Conservation (phyloP, 2,888 invertebrate species). For the Marronus borbonicus region DNA sequence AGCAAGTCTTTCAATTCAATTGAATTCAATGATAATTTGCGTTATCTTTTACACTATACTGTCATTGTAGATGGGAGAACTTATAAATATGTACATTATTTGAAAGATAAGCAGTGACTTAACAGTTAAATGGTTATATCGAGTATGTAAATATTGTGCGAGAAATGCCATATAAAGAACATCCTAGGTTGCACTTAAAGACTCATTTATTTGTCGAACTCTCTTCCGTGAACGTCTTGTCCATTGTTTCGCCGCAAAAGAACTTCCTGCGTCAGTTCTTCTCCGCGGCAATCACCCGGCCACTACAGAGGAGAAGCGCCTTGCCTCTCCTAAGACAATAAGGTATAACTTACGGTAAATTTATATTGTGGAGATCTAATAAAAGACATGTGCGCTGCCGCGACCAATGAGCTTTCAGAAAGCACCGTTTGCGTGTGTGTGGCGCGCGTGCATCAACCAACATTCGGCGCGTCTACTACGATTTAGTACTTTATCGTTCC, state of each 20-base stretch:
- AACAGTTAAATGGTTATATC: background rate
- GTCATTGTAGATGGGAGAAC: too few relatives aligned
- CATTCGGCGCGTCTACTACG: constrained; percentile 48
- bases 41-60: too few relatives aligned
- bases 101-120: too few relatives aligned
- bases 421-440: constrained; percentile 57
- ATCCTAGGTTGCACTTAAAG: constrained; percentile 49
- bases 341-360: constrained; percentile 52
- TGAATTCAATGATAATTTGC: too few relatives aligned
- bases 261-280: constrained; percentile 48
- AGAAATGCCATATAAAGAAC: background rate
- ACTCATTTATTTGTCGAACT: constrained; percentile 49
- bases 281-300: constrained; percentile 23
- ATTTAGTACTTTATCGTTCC: constrained; percentile 51
- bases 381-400: constrained; percentile 57
- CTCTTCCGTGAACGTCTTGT: constrained; percentile 54
- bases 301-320: constrained; percentile 28
- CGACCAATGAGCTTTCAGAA: constrained; percentile 57
- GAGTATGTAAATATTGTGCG: constrained; percentile 6
- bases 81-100: too few relatives aligned
- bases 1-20: too few relatives aligned
- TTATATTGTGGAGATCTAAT: constrained; percentile 54
- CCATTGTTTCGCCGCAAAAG: constrained; percentile 45
- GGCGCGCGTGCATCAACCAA: constrained; percentile 53
- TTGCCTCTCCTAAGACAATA: constrained; percentile 44